These are phyloP conservation scores for Campylorhamphus procurvoides DNA, from an alignment of 2,113 vertebrate genomes.

Conservation along the genomic window DNA sequence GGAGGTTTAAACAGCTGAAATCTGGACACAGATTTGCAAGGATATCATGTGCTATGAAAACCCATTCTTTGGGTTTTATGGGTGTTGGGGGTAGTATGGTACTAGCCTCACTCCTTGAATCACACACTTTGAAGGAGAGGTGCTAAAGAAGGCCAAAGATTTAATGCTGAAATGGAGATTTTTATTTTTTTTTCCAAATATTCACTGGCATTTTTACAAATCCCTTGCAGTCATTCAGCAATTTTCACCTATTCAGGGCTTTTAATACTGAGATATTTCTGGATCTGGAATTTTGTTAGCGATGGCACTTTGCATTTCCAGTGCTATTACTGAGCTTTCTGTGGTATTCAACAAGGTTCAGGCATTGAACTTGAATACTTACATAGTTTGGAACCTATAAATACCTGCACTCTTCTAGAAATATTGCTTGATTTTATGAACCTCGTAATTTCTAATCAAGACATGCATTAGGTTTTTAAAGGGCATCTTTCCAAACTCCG, in stretches of 20 bases:
- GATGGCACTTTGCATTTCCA: constrained; percentile 6
- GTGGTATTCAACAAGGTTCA: constrained; percentile 7
- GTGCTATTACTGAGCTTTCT: not conserved
- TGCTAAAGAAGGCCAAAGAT: not conserved
- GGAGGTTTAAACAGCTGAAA: not conserved
- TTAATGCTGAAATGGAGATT: not conserved
- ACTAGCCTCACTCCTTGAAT: accelerated
- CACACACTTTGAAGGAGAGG: not conserved
- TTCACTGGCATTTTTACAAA: not conserved
- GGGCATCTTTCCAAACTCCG: not conserved
- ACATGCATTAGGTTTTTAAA: not conserved
- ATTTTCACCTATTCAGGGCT: constrained; percentile 28
- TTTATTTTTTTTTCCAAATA: not conserved
- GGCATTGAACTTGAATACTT: not conserved
- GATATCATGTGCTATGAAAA: not conserved
- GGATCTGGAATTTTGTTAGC: constrained; percentile 21
- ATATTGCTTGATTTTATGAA: not conserved
- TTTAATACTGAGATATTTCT: constrained; percentile 49
- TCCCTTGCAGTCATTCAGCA: not conserved
- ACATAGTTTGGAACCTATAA: not conserved
- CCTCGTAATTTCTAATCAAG: not conserved
- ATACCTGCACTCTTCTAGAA: not conserved
- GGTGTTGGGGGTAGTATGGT: not conserved
- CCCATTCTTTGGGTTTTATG: not conserved
- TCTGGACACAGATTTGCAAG: not conserved